Evolutionary conservation across 2,797 vertebrate species (phyloP), one percentile per base, ranked within the genome.

Genomic region (Pseudochromis fuscus): DNA sequence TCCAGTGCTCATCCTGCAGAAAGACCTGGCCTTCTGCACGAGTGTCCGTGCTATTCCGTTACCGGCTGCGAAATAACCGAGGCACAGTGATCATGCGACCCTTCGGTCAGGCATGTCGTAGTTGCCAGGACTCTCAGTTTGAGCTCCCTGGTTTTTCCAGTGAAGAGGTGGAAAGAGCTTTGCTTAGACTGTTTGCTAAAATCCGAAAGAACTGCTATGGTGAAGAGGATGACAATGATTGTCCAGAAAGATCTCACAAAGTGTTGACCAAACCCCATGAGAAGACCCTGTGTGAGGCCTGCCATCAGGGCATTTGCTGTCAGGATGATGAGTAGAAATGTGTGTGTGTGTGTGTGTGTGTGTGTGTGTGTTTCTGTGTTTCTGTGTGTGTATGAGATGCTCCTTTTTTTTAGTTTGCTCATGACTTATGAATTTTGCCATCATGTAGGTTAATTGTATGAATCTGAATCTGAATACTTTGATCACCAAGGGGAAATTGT

Each of bases 141-240:
- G 0, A 66, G 0, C 58, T 53, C 0, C 83, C 89, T 12, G 90
- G 85, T 23, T 90, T 92, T 57, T 2, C 57, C 15, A 0, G 30
- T 1, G 2, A 67, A 0, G 60, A 55, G 0, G 88, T 86, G 37
- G 51, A 88, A 37, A 0, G 52, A 0, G 58, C 58, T 23, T 53
- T 93, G 48, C 31, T 46, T 2, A 35, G 16, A n/a, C 61, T 93
- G 35, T 63, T 85, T 37, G 0, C 19, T 21, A 92, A 88, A 86
- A 91, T 93, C 24, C 56, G 71, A 6, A 92, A 88, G 71, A 92
- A 93, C 23, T 91, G 90, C 71, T 93, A 93, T 0, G 18, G 53
- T 1, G 88, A 87, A 0, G 51, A 58, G 0, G 76, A 85, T 0
- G 58, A 80, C 0, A 16, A 49, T 0, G 19, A 57, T 0, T 27